Evolutionary conservation across 1,140 invertebrate species (phyloP).

Genomic region (Sitophilus oryzae): DNA sequence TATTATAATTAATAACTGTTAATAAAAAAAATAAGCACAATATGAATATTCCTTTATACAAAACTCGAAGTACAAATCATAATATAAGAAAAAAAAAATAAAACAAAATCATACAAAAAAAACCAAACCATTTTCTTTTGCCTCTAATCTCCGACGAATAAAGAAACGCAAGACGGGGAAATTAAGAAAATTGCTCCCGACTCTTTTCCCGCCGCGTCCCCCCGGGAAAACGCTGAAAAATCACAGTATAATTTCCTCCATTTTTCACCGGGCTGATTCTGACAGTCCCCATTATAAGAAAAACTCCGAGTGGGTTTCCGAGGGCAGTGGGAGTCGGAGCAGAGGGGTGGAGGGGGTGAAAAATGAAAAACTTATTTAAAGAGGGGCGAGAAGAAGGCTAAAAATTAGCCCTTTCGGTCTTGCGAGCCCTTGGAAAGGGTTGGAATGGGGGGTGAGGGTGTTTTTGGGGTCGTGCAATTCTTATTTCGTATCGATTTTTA

Average conservation of each 20-base stretch:
- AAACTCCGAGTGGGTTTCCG: constrained; percentile 17
- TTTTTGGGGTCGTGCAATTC: constrained; percentile 10
- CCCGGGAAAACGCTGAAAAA: constrained; percentile 22
- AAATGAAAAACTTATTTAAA: constrained; percentile 19
- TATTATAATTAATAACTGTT: no score
- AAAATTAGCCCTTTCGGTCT: constrained; percentile 14
- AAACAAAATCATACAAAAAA: no score
- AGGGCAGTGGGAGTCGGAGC: neutral
- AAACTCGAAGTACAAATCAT: no score
- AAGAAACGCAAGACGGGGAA: no score
- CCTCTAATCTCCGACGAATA: no score
- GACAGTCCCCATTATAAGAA: constrained; percentile 26
- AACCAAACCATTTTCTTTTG: no score
- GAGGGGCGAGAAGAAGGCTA: constrained; percentile 7
- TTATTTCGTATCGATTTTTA: constrained; percentile 12
- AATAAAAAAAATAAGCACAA: no score
- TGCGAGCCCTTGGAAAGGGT: constrained; percentile 6
- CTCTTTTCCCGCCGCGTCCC: neutral
- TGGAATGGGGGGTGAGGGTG: no score
- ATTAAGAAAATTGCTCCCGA: constrained; percentile 14
- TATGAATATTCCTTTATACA: no score
- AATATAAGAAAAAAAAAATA: no score
- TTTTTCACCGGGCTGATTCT: constrained; percentile 25
- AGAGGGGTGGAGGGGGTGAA: neutral
- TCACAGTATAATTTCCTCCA: constrained; percentile 27